These are phyloP conservation scores for human (Homo sapiens) DNA, from an alignment of 2,113 vertebrate genomes.

Conservation along the genomic window GRCh38 chr17:60791001-60791500, in stretches of 20 bases:
- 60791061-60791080: not conserved
- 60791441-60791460: no score
- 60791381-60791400: no score
- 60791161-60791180: not conserved
- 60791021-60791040: no score
- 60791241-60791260: conserved; percentile 12
- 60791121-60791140: not conserved
- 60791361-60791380: not conserved
- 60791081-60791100: not conserved
- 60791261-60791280: not conserved
- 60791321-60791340: not conserved
- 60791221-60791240: conserved; percentile 8
- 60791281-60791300: not conserved
- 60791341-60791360: not conserved
- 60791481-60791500: no score
- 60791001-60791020: no score
- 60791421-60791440: no score
- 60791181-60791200: not conserved
- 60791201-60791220: conserved; percentile 16
- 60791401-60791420: no score
- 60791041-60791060: not conserved
- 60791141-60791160: not conserved
- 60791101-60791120: not conserved
- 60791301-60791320: conserved; percentile 27
- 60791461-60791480: no score